Conservation (phyloP, 2,888 invertebrate species). For the Aspidiotus destructor region DNA sequence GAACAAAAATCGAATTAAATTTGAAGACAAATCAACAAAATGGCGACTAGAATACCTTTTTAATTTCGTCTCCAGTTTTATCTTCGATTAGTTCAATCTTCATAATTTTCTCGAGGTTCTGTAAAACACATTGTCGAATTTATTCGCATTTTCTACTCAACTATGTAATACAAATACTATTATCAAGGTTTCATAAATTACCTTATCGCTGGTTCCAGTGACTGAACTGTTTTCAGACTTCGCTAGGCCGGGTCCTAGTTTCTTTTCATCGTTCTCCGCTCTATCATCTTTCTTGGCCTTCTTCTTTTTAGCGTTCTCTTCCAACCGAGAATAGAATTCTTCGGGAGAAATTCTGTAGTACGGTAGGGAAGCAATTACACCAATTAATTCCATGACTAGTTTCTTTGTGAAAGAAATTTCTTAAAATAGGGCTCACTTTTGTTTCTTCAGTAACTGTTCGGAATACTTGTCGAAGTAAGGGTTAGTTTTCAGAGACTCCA, state of each 20-base stretch:
- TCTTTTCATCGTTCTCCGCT: too few species aligned
- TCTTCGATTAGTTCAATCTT: conserved; percentile 64
- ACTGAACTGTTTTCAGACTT: too few species aligned
- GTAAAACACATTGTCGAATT: background rate
- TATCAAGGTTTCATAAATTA: too few species aligned
- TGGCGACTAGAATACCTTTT: conserved; percentile 39
- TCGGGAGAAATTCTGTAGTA: conserved; percentile 52
- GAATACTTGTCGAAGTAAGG: conserved; percentile 77
- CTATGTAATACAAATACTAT: too few species aligned
- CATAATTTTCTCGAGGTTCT: conserved; percentile 56
- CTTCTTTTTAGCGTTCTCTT: background rate
- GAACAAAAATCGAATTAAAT: background rate
- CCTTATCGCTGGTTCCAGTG: too few species aligned
- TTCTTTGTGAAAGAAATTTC: background rate
- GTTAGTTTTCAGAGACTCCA: conserved; percentile 51
- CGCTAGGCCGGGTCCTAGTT: too few species aligned
- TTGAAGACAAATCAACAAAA: background rate
- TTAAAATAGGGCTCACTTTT: conserved; percentile 44
- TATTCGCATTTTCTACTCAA: too few species aligned
- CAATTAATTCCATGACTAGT: background rate
- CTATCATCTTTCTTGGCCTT: background rate
- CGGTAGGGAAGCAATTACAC: background rate
- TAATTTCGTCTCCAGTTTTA: conserved; percentile 61
- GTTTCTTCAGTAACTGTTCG: conserved; percentile 60
- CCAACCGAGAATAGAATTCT: conserved; percentile 58